A percentile compares a stretch with the other conserved stretches of the same genome.
Conservation (phyloP, 2,797 vertebrate genomes). For the Odontamblyopus rebecca region DNA sequence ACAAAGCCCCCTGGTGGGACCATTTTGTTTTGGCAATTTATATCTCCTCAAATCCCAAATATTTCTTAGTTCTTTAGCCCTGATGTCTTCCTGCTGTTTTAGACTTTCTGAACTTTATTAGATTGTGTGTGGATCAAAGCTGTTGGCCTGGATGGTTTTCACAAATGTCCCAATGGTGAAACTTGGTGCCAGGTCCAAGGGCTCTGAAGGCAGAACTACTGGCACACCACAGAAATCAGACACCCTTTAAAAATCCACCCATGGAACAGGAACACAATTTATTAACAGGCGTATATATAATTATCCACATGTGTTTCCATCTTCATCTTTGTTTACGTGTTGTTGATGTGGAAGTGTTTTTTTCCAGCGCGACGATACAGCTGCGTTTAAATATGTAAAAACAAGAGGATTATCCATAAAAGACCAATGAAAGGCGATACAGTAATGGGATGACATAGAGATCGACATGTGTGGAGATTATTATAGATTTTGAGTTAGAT, state of each 20-base stretch:
- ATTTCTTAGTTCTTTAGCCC: slow-evolving; percentile 41
- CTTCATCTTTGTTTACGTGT: slow-evolving; percentile 49
- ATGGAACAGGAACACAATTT: background rate
- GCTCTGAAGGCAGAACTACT: slow-evolving; percentile 42
- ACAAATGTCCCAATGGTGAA: slow-evolving; percentile 51
- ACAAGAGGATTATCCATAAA: slow-evolving; percentile 16
- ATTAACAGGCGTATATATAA: background rate
- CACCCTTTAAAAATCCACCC: slow-evolving; percentile 51
- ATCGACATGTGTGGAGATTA: slow-evolving; percentile 20
- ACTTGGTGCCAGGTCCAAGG: slow-evolving; percentile 56
- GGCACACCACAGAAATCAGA: slow-evolving; percentile 38
- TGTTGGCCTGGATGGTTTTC: slow-evolving; percentile 45
- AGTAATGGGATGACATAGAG: background rate
- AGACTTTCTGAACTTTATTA: slow-evolving; percentile 41
- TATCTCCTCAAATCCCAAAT: slow-evolving; percentile 17
- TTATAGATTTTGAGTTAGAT: background rate
- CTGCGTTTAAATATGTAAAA: slow-evolving; percentile 34
- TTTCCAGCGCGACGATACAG: slow-evolving; percentile 14
- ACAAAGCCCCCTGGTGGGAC: background rate
- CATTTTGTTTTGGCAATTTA: slow-evolving; percentile 12
- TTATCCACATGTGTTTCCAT: slow-evolving; percentile 47
- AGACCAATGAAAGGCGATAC: slow-evolving; percentile 3
- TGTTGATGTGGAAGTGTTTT: slow-evolving; percentile 12
- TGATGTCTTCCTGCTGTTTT: slow-evolving; percentile 32
- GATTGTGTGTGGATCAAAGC: slow-evolving; percentile 53